phyloP scores from a whole-genome alignment of 1,140 invertebrate species.

The Drosophila pectinifera region DNA sequence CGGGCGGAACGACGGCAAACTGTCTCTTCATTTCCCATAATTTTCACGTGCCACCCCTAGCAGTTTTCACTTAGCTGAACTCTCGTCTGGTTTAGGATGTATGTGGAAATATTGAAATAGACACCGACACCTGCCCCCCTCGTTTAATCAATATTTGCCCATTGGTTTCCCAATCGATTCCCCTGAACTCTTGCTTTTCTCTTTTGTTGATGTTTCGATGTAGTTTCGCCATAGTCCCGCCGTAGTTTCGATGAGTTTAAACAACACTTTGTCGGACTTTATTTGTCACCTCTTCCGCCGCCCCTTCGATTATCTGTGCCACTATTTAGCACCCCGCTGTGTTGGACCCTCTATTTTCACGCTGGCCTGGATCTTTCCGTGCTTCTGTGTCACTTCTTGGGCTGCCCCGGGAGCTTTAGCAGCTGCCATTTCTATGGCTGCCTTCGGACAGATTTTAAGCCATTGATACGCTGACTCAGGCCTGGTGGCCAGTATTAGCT shows the following conservation, averaged over 20 bases:
- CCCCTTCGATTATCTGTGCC: conserved; percentile 13
- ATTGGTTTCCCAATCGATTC: conserved; percentile 35
- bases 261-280: conserved; percentile 39
- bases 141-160: conserved; percentile 43
- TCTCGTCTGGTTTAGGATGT: conserved; percentile 23
- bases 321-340: conserved; percentile 13
- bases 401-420: conserved; percentile 47
- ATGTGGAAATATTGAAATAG: conserved; percentile 50
- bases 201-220: conserved; percentile 31
- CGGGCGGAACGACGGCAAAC: not conserved
- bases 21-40: conserved; percentile 48
- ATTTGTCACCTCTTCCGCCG: conserved; percentile 37
- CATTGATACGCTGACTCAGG: conserved; percentile 55
- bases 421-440: conserved; percentile 62
- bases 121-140: conserved; percentile 14
- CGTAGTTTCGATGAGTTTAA: conserved; percentile 25
- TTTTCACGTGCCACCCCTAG: conserved; percentile 58
- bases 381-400: conserved; percentile 67
- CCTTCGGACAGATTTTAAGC: conserved; percentile 44
- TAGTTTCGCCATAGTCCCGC: conserved; percentile 11
- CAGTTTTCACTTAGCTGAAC: conserved; percentile 60
- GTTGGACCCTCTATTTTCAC: conserved; percentile 21
- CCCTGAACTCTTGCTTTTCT: conserved; percentile 4
- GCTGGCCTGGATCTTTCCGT: conserved; percentile 64
- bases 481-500: conserved; percentile 27